Evolutionary conservation across 2,797 vertebrate species (phyloP).

Genomic region (Valencia hispanica): DNA sequence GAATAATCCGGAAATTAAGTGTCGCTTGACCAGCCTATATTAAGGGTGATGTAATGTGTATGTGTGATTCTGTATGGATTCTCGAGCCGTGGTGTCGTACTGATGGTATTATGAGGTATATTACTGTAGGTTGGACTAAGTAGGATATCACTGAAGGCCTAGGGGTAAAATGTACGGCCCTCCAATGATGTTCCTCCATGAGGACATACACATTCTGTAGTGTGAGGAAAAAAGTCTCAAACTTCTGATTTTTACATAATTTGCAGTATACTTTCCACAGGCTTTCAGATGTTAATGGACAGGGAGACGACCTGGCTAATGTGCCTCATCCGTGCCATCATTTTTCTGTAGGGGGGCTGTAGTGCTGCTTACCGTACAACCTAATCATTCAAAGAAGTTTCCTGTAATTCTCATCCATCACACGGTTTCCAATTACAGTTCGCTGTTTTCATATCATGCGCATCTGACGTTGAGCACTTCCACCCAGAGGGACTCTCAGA

Average conservation of each 20-base stretch:
- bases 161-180: no score
- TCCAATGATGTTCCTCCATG: no score
- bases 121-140: no score
- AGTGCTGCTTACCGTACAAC: constrained; percentile 32
- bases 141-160: no score
- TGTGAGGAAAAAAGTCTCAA: constrained; percentile 1
- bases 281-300: constrained; percentile 30
- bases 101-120: no score
- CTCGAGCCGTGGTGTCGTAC: no score
- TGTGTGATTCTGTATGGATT: no score
- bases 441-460: constrained; percentile 1
- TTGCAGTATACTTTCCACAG: constrained; percentile 9
- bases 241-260: neutral
- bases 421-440: constrained; percentile 30
- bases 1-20: no score
- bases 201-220: neutral
- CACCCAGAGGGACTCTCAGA: constrained; percentile 16
- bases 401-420: constrained; percentile 34
- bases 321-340: constrained; percentile 15
- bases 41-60: no score
- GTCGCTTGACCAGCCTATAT: no score
- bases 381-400: constrained; percentile 33
- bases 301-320: constrained; percentile 20
- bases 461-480: constrained; percentile 1
- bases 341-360: constrained; percentile 14